Evolutionary conservation across 2,797 vertebrate species (phyloP).

Genomic region (Prunella strophiata): DNA sequence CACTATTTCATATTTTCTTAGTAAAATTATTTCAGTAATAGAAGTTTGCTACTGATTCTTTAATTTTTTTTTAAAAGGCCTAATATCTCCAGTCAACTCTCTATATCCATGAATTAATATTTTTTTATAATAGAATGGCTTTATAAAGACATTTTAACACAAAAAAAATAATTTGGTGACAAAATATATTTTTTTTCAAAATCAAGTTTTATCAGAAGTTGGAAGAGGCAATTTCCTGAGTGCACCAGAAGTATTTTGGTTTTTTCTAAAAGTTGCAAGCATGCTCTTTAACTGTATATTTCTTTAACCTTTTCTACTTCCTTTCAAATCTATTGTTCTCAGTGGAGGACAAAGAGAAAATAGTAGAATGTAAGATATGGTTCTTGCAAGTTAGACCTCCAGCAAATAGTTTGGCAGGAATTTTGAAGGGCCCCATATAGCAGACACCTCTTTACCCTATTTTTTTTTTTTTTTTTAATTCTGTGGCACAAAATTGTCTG

Average conservation of each 20-base stretch:
- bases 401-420: background rate
- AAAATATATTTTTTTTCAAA: background rate
- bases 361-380: background rate
- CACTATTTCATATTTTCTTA: background rate
- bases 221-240: background rate
- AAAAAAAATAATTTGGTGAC: background rate
- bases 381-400: background rate
- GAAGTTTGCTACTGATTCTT: background rate
- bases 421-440: background rate
- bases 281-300: background rate
- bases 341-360: background rate
- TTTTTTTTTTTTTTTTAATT: background rate
- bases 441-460: background rate
- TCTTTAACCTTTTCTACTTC: background rate
- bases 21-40: background rate
- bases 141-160: background rate
- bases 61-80: background rate
- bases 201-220: background rate
- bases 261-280: background rate
- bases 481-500: background rate
- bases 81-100: background rate
- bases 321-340: background rate
- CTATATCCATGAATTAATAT: background rate
- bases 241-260: background rate
- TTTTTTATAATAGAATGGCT: background rate